phyloP scores from a whole-genome alignment of 2,888 invertebrate species.

The Aelia acuminata region DNA sequence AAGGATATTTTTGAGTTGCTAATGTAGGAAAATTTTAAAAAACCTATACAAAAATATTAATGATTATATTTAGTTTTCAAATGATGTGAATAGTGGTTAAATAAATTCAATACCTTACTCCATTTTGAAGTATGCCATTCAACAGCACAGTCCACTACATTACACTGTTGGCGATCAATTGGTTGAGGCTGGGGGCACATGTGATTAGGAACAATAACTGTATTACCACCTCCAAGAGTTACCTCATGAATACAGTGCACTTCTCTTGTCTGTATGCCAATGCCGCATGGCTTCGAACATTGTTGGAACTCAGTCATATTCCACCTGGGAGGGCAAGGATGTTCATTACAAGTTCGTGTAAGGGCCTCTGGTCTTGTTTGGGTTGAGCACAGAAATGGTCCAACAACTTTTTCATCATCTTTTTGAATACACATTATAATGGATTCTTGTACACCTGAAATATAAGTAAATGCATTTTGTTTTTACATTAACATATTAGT shows the following conservation, averaged over 20 bases:
- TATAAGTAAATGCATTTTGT: background rate
- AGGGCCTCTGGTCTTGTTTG: slow-evolving; percentile 90
- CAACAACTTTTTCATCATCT: slow-evolving; percentile 88
- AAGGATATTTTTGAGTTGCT: too few species aligned
- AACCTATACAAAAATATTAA: too few species aligned
- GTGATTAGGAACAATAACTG: slow-evolving; percentile 92
- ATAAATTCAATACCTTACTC: slow-evolving; percentile 75
- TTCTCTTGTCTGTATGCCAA: slow-evolving; percentile 92
- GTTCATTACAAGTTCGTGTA: slow-evolving; percentile 92
- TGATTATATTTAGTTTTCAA: slow-evolving; percentile 7
- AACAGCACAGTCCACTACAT: slow-evolving; percentile 92
- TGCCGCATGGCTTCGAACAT: slow-evolving; percentile 94
- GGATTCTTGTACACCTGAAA: slow-evolving; percentile 79
- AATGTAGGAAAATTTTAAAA: too few species aligned
- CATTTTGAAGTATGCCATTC: slow-evolving; percentile 90
- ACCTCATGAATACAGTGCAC: slow-evolving; percentile 91
- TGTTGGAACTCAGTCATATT: slow-evolving; percentile 74
- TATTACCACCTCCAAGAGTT: slow-evolving; percentile 88
- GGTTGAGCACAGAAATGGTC: slow-evolving; percentile 88
- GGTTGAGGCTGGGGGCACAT: slow-evolving; percentile 95
- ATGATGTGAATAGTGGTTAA: slow-evolving; percentile 6
- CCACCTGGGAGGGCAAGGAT: slow-evolving; percentile 93
- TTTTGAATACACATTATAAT: slow-evolving; percentile 91
- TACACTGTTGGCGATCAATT: slow-evolving; percentile 90
- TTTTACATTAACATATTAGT: too few species aligned